phyloP scores from a whole-genome alignment of 2,888 invertebrate genomes.

The Ichneumoninae sp. region DNA sequence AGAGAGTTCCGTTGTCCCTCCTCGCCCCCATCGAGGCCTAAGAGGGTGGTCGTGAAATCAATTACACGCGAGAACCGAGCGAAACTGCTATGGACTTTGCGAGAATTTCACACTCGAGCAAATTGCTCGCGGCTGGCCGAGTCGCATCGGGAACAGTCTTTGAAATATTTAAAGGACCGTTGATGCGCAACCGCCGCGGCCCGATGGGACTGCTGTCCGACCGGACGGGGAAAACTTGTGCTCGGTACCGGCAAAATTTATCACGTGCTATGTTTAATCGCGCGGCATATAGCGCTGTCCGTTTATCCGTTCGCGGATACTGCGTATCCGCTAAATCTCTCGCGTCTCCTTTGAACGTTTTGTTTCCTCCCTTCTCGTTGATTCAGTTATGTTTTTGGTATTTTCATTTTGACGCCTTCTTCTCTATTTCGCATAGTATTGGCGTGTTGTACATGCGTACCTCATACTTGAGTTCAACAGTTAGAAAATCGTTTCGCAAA shows the following conservation, averaged over 20 bases:
- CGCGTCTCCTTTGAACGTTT: not conserved
- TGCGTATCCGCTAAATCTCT: not conserved
- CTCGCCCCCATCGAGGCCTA: not conserved
- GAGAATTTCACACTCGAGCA: constrained; percentile 1
- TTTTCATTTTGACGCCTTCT: not conserved
- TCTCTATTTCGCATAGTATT: not conserved
- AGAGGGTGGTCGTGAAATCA: constrained; percentile 52
- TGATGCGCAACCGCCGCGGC: not conserved
- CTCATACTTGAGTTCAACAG: not conserved
- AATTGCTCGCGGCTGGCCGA: not conserved
- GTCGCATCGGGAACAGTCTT: not conserved
- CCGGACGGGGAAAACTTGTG: constrained; percentile 7
- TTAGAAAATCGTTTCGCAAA: no score
- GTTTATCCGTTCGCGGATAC: constrained; percentile 11
- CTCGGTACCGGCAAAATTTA: not conserved
- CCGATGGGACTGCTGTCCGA: constrained; percentile 6
- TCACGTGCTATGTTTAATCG: constrained; percentile 13
- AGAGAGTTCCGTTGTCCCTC: constrained; percentile 37
- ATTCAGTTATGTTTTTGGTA: constrained; percentile 39
- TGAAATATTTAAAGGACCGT: constrained; percentile 37
- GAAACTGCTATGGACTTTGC: not conserved
- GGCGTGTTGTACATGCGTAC: no score
- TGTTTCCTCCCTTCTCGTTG: constrained; percentile 22
- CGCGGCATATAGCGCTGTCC: not conserved
- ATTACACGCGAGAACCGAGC: constrained; percentile 32